A percentile compares a stretch with the other conserved stretches of the same genome.
Conservation (phyloP, 1,140 invertebrate species). For the Sycophaga agraensis region DNA sequence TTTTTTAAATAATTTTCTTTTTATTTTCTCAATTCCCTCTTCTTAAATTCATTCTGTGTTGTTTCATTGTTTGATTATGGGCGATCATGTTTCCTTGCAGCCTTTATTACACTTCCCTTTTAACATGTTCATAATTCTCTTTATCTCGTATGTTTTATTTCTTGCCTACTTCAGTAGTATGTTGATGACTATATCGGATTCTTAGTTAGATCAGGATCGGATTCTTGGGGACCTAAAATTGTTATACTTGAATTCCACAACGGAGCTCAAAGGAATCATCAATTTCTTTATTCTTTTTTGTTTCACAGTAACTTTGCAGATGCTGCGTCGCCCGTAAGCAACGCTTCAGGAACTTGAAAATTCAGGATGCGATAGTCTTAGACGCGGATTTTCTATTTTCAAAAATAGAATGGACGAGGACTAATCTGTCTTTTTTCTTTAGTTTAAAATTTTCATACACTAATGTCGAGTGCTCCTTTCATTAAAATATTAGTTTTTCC, state of each 20-base stretch:
- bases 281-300: constrained; percentile 19
- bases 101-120: not conserved
- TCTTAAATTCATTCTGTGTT: not conserved
- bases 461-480: constrained; percentile 10
- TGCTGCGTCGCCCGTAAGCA: not conserved
- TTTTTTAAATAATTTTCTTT: constrained; percentile 9
- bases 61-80: constrained; percentile 7
- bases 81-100: not conserved
- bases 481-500: not conserved
- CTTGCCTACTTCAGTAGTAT: too few species aligned
- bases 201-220: too few species aligned
- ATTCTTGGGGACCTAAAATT: not conserved
- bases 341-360: constrained; percentile 29
- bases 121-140: not conserved
- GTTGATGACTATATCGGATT: too few species aligned
- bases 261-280: constrained; percentile 21
- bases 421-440: constrained; percentile 1
- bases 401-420: constrained; percentile 26
- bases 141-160: not conserved
- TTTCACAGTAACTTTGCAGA: constrained; percentile 21
- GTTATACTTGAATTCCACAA: too few species aligned
- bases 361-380: constrained; percentile 24
- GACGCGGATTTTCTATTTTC: constrained; percentile 7
- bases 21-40: constrained; percentile 1
- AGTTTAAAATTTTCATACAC: constrained; percentile 18